Conservation (phyloP, 2,113 vertebrate species). For the Chlorodrepanis virens region DNA sequence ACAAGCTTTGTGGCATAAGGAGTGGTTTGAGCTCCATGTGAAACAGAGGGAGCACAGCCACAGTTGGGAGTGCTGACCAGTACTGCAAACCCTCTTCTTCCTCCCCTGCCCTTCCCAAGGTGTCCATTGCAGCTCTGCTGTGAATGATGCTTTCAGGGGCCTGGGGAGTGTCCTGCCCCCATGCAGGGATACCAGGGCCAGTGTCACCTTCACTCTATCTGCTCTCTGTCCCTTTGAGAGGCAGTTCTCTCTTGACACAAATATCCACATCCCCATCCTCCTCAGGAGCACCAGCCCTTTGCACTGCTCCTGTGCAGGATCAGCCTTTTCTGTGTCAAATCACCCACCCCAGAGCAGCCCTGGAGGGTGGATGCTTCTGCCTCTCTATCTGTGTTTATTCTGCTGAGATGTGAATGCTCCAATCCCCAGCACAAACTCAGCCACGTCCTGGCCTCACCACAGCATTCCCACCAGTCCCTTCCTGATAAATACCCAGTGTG, state of each 20-base stretch:
- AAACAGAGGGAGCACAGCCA: neutral
- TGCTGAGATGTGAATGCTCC: neutral
- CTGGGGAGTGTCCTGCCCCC: neutral
- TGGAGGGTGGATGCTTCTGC: neutral
- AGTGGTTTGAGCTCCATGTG: neutral
- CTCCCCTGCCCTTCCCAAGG: neutral
- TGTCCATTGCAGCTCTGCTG: neutral
- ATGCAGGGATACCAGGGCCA: neutral
- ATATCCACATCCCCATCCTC: neutral
- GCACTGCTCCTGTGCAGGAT: neutral
- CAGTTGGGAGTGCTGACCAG: rapidly evolving
- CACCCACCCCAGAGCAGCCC: neutral
- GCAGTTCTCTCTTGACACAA: neutral
- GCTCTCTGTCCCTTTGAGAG: neutral
- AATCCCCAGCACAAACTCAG: neutral
- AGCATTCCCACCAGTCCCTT: neutral
- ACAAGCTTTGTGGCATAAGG: neutral
- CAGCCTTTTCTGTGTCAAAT: neutral
- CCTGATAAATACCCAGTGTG: neutral
- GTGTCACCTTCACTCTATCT: neutral
- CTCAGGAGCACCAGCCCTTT: neutral
- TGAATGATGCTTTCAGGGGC: neutral
- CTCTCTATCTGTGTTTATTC: neutral
- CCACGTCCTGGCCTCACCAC: rapidly evolving
- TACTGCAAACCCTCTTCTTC: neutral